Base-by-base conservation (phyloP, 1,140 invertebrate genomes). In the Goniozus legneri region DNA sequence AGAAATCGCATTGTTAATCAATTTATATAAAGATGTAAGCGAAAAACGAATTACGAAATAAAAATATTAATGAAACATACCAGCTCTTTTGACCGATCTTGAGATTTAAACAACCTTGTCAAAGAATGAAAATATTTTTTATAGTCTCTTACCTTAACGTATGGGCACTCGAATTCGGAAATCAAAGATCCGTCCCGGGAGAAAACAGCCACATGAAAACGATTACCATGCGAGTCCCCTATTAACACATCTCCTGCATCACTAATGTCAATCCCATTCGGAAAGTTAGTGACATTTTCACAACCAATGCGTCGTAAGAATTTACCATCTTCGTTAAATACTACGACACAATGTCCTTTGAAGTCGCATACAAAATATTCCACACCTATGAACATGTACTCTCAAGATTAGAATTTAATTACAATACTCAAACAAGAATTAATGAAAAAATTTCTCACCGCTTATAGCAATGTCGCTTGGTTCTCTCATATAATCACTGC, bases 321-420 rank as follows among this genome's bases (percentile, higher is more conserved):
- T 44, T 84, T 83, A 47, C 95, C 95, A 44, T 92, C 88, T 67
- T 95, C 91, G 66, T 87, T 89, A 74, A 96, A 97, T 14, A 97
- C 94, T 24, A 94, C 92, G 13, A 98, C 93, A 71, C 93, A 96
- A 73, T 97, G 95, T 43, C 93, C 94, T 77, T 97, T 97, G 71
- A 97, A 98, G 74, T 98, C 95, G 72, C 95, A 97, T 18, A 97
- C 92, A 77, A 93, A 98, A 77, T 92, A 97, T 72, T 96, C 92
- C 64, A 93, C 92, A 49, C 89, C 89, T 91, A 36, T 13, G 7
- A 7, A n/a, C 13, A 34, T 14, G 6, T 35, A 35, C 15, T n/a
- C n/a, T 38, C 24, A 10, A 27, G 4, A 6, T 51, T 40, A 33
- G 8, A 16, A 50, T 18, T 27, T 24, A 37, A 38, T 50, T 24